Conservation (phyloP, 2,888 invertebrate genomes). For the Leucania comma region DNA sequence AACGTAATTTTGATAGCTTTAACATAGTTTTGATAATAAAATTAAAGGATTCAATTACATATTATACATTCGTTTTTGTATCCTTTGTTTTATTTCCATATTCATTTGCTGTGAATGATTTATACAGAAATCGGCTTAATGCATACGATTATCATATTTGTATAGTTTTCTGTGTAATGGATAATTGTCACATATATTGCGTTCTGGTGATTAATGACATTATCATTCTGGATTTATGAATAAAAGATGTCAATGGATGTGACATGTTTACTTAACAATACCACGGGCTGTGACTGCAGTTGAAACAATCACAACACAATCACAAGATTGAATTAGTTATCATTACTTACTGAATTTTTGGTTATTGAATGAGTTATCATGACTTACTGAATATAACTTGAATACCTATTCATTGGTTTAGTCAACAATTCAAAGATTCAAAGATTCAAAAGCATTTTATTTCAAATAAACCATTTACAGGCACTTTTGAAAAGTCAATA, state of each 20-base stretch:
- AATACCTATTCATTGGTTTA: too few relatives aligned
- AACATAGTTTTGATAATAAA: constrained; percentile 15
- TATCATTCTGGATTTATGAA: constrained; percentile 6
- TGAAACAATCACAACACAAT: too few relatives aligned
- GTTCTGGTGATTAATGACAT: neutral
- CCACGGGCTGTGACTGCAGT: neutral
- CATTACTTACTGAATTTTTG: too few relatives aligned
- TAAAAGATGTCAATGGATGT: constrained; percentile 2
- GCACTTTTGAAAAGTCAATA: too few relatives aligned
- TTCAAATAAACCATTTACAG: too few relatives aligned
- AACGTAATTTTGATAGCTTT: constrained; percentile 21
- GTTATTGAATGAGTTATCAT: too few relatives aligned
- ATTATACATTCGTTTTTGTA: constrained; percentile 5
- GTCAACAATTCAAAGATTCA: too few relatives aligned
- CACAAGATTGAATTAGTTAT: too few relatives aligned
- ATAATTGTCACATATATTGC: neutral
- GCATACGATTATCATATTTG: constrained; percentile 22
- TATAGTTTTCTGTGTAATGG: constrained; percentile 6
- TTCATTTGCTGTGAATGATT: constrained; percentile 6
- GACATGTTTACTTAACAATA: neutral
- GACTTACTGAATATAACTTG: too few relatives aligned
- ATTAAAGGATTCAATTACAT: constrained; percentile 10
- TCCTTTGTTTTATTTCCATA: constrained; percentile 5
- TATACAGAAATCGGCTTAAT: constrained; percentile 6
- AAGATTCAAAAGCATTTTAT: too few relatives aligned